Evolutionary conservation across 92 coral and sea anemone genomes (phyloP).

Genomic region (Porites evermanni): DNA sequence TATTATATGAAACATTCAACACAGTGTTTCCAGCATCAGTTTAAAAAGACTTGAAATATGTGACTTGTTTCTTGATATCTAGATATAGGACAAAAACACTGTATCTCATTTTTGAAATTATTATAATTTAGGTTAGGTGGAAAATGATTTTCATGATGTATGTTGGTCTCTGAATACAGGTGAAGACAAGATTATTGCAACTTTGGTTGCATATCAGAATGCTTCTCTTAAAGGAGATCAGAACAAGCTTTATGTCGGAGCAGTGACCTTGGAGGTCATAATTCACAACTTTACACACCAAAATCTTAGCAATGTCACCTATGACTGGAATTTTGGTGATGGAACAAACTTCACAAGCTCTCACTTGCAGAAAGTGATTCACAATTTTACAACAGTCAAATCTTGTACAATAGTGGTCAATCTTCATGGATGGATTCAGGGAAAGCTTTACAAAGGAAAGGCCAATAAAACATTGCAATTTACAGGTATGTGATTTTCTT

Average conservation of each 20-base stretch:
- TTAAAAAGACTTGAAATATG: too few species aligned
- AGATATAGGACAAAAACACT: too few species aligned
- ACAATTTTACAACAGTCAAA: constrained; percentile 60
- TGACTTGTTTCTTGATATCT: too few species aligned
- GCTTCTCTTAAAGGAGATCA: background rate
- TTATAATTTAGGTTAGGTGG: too few species aligned
- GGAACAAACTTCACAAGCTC: constrained; percentile 23
- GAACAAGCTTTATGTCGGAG: constrained; percentile 44
- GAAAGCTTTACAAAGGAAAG: constrained; percentile 52
- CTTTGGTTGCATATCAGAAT: constrained; percentile 1
- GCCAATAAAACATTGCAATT: constrained; percentile 7
- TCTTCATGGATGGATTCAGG: constrained; percentile 42
- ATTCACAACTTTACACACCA: constrained; percentile 60
- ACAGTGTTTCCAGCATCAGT: too few species aligned
- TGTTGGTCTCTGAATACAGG: background rate
- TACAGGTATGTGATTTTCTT: constrained; percentile 22
- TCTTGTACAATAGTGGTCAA: constrained; percentile 43
- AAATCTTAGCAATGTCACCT: constrained; percentile 22
- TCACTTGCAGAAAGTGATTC: constrained; percentile 16
- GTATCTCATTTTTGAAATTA: too few species aligned
- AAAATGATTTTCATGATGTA: background rate
- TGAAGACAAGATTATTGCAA: background rate
- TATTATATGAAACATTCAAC: too few species aligned
- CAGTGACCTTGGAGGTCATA: constrained; percentile 47
- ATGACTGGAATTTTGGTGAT: constrained; percentile 85